Evolutionary conservation across 1,140 invertebrate species (phyloP).

Genomic region (silkworm (Bombyx mori)): DNA sequence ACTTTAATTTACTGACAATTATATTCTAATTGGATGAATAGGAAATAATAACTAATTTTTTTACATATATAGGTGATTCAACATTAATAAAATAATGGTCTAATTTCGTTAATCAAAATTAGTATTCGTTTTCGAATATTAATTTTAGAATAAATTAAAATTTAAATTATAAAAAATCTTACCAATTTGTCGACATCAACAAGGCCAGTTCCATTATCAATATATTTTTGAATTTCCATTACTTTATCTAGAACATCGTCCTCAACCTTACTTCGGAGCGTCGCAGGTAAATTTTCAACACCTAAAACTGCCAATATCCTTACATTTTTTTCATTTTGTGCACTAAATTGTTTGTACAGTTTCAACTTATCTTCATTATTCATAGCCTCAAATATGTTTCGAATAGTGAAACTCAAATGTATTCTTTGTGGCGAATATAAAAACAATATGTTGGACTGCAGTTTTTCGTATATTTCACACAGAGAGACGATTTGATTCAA

Average conservation of each 20-base stretch:
- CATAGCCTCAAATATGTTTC: constrained; percentile 28
- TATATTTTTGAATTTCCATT: constrained; percentile 9
- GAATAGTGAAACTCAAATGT: constrained; percentile 30
- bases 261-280: constrained; percentile 19
- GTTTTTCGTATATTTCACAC: constrained; percentile 33
- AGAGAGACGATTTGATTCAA: constrained; percentile 22
- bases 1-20: neutral
- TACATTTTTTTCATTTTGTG: constrained; percentile 20
- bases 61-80: neutral
- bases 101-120: too few species aligned
- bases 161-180: constrained; percentile 3
- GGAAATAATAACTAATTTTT: neutral
- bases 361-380: constrained; percentile 29
- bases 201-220: constrained; percentile 12
- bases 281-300: constrained; percentile 30
- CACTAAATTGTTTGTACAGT: constrained; percentile 24
- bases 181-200: constrained; percentile 21
- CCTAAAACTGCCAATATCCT: constrained; percentile 27
- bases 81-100: too few species aligned
- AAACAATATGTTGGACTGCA: constrained; percentile 25
- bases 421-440: constrained; percentile 33
- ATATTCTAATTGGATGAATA: neutral
- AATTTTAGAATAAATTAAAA: too few species aligned
- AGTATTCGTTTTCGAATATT: too few species aligned
- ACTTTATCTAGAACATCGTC: constrained; percentile 24